Evolutionary conservation across 2,113 vertebrate genomes (phyloP).

Genomic region (Morone chrysops): DNA sequence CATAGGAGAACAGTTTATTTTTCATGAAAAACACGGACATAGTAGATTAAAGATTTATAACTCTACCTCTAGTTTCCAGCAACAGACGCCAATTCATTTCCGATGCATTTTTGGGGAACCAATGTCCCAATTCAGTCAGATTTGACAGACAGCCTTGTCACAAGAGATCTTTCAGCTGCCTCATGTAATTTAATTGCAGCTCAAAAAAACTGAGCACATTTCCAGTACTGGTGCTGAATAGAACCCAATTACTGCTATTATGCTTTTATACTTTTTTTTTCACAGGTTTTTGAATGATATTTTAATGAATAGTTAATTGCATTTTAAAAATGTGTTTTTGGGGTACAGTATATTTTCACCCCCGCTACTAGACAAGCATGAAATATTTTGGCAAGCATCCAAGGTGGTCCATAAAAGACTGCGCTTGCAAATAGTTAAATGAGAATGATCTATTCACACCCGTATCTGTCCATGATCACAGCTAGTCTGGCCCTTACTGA

Average conservation of each 20-base stretch:
- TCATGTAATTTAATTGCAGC: constrained; percentile 50
- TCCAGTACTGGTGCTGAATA: constrained; percentile 10
- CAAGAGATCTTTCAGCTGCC: constrained; percentile 43
- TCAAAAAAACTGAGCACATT: constrained; percentile 39
- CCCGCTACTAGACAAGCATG: not conserved
- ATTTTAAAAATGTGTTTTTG: not conserved
- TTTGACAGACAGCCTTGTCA: constrained; percentile 61
- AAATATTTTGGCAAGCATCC: not conserved
- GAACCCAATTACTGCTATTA: constrained; percentile 29
- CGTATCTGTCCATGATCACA: not conserved
- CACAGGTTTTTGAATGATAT: not conserved
- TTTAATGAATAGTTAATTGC: not conserved
- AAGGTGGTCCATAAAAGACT: not conserved
- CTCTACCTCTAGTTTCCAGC: constrained; percentile 19
- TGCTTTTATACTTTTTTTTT: not conserved
- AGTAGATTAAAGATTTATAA: constrained; percentile 5
- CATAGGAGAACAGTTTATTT: not conserved
- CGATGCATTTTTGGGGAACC: constrained; percentile 24
- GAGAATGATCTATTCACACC: not conserved
- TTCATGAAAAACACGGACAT: not conserved
- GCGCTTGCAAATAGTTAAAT: not conserved
- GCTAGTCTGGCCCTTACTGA: not conserved
- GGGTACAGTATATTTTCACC: not conserved
- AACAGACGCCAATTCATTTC: constrained; percentile 51
- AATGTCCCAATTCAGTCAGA: constrained; percentile 64